Base-by-base conservation (phyloP, 2,888 invertebrate species). In the Anodontia alba region DNA sequence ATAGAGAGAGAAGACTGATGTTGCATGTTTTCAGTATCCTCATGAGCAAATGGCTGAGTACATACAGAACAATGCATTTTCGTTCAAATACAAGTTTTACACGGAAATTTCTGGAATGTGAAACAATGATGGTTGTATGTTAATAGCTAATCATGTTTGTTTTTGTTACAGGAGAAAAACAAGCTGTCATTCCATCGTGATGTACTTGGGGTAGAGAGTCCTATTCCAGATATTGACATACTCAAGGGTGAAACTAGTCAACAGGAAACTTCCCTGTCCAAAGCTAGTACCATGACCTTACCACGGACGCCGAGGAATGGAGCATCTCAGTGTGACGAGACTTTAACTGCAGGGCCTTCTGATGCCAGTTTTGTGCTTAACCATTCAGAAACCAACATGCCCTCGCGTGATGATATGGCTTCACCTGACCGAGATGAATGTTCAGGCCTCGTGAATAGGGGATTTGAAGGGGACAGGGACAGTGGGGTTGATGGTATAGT, bases 221-320 rank as follows among this genome's bases (percentile, higher is more conserved):
- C 91, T 17, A 82, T 89, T 10, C 76, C 91, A 0, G 92, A 91
- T 76, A 78, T 84, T 8, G 90, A 90, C 66, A 91, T 91, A 23
- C 82, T 86, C 69, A 80, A 83, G 29, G 90, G 81, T 26, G 91
- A 92, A n/a, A 66, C 70, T 71, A 78, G 12, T 17, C 15, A 73
- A 66, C 71, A 85, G 36, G 80, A 74, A 26, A 81, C 74, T 15
- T 85, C 85, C 8, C 73, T 82, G 12, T 85, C 85, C 2, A 78
- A 80, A 43, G 82, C 82, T 8, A 85, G 85, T 62, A 85, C 85
- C 0, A 26, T 82, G 54, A 46, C 42, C 2, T 23, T 69, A 15
- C 69, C 43, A 5, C 42, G n/a, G 3, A 42, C 42, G 23, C 69
- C 69, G 2, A 42, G n/a, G 43, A 42, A 69, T 42, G 38, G 33